phyloP scores from a whole-genome alignment of 30 jellyfish, hydroid and myxozoan genomes.

The Aurelia sp. region DNA sequence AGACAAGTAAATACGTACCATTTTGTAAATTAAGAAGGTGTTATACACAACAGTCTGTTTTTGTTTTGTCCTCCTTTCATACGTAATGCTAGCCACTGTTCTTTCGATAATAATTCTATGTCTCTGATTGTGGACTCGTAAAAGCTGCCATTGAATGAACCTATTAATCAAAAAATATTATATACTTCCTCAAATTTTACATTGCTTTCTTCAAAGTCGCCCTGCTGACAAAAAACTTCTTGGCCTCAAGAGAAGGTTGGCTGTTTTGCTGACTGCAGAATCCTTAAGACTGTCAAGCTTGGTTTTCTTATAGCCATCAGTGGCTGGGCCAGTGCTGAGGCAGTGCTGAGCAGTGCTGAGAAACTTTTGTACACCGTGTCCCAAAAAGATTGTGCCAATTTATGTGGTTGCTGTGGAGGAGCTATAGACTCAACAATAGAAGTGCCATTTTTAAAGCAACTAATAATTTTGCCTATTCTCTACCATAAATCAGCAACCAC shows the following conservation, averaged over 20 bases:
- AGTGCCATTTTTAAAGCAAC: no score
- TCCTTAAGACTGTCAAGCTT: background rate
- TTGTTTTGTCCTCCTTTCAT: conserved; percentile 54
- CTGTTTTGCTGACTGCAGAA: background rate
- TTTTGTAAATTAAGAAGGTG: background rate
- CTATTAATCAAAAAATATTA: background rate
- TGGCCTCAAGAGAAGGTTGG: no score
- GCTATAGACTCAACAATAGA: no score
- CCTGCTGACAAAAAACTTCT: no score
- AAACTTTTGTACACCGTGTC: no score
- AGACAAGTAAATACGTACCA: background rate
- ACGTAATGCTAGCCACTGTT: conserved; percentile 74
- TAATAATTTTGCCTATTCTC: no score
- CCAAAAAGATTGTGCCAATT: no score
- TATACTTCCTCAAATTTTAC: background rate
- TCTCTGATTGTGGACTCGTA: conserved; percentile 60
- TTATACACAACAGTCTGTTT: conserved; percentile 49
- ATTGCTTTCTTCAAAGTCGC: background rate
- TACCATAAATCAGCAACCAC: no score
- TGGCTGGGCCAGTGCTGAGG: no score
- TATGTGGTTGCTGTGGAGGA: no score
- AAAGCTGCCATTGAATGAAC: conserved; percentile 60
- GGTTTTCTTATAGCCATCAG: no score
- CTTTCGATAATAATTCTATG: conserved; percentile 53
- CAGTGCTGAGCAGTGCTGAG: no score